Conservation (phyloP, 2,113 vertebrate species). For the Elephantulus edwardii region DNA sequence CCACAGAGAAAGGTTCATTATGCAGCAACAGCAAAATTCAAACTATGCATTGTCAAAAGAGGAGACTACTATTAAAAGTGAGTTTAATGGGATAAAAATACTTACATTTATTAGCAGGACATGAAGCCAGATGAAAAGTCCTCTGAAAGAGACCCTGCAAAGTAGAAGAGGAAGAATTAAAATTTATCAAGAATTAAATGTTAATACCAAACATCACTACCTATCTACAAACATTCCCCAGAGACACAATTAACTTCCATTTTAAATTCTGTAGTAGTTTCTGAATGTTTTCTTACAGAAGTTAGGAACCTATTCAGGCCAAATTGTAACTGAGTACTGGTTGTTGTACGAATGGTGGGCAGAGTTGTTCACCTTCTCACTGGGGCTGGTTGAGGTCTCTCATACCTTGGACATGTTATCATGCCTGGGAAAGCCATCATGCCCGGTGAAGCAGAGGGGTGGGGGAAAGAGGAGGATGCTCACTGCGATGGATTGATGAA, state of each 20-base stretch:
- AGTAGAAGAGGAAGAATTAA: neutral
- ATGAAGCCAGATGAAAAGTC: constrained; percentile 46
- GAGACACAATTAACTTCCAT: neutral
- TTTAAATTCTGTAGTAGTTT: neutral
- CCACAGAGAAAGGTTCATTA: constrained; percentile 75
- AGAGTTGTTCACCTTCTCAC: neutral
- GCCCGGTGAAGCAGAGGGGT: too few species aligned
- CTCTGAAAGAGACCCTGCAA: neutral
- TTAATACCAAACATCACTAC: neutral
- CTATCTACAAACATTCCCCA: neutral
- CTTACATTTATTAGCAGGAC: constrained; percentile 67
- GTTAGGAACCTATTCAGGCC: neutral
- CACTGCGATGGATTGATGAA: too few species aligned
- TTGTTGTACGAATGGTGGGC: neutral
- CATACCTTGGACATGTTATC: too few species aligned
- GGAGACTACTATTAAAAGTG: constrained; percentile 68
- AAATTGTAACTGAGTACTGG: neutral
- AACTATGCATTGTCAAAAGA: constrained; percentile 62
- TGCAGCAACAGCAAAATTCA: constrained; percentile 58
- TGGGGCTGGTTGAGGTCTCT: neutral
- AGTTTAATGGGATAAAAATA: constrained; percentile 68
- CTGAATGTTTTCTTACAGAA: constrained; percentile 16
- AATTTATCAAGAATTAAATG: neutral
- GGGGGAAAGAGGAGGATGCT: too few species aligned
- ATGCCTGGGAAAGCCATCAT: too few species aligned